phyloP scores from a whole-genome alignment of 1,140 invertebrate genomes.

The Drosophila rhopaloa region DNA sequence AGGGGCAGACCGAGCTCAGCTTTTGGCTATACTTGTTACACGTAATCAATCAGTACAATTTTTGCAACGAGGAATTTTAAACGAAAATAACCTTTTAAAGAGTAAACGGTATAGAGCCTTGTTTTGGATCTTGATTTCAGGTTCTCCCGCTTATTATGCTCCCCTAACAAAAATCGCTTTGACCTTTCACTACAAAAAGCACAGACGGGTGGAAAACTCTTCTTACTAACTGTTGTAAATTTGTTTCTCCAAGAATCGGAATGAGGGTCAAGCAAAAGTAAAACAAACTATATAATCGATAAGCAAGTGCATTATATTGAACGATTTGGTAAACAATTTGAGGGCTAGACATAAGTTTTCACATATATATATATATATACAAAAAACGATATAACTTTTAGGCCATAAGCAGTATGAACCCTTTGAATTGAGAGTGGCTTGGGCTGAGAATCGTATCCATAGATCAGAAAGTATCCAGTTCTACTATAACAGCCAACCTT shows the following conservation, averaged over 20 bases:
- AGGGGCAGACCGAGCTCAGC: slow-evolving; percentile 24
- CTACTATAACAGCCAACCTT: slow-evolving; percentile 41
- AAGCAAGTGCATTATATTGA: slow-evolving; percentile 79
- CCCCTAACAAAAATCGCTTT: slow-evolving; percentile 12
- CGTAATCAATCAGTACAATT: slow-evolving; percentile 71
- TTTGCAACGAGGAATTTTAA: slow-evolving; percentile 79
- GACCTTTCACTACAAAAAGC: background rate
- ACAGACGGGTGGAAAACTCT: slow-evolving; percentile 4
- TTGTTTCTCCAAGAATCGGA: slow-evolving; percentile 55
- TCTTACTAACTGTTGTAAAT: slow-evolving; percentile 53
- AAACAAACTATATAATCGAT: slow-evolving; percentile 56
- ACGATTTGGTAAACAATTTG: slow-evolving; percentile 34
- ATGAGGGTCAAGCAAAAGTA: slow-evolving; percentile 6
- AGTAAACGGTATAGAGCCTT: background rate
- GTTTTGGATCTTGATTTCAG: slow-evolving; percentile 16
- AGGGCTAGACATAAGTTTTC: slow-evolving; percentile 71
- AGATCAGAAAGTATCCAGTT: slow-evolving; percentile 32
- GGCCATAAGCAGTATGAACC: slow-evolving; percentile 64
- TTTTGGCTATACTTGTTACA: slow-evolving; percentile 59
- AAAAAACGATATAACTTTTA: slow-evolving; percentile 58
- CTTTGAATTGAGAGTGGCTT: slow-evolving; percentile 68
- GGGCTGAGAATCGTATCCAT: slow-evolving; percentile 28
- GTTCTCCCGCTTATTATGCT: background rate
- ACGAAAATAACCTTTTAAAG: slow-evolving; percentile 21
- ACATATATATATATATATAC: slow-evolving; percentile 55